Percentiles rank a stretch among this genome's conserved stretches.
Evolutionary conservation across 2,888 invertebrate genomes (phyloP).

Genomic region (Conops quadrifasciatus): DNA sequence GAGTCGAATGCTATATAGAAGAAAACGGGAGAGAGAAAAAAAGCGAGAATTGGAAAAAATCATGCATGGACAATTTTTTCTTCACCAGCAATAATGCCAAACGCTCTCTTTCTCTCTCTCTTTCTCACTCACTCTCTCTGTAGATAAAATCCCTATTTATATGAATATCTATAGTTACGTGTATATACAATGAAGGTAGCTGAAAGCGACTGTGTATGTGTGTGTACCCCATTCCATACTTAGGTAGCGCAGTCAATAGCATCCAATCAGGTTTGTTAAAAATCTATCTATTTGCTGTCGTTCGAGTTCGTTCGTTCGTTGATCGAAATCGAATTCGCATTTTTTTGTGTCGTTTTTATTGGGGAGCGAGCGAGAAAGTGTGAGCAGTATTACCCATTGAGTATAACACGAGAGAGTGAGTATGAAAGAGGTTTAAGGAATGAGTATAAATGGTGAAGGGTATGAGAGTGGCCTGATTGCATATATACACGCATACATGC

Average conservation of each 20-base stretch:
- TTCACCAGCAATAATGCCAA: background rate
- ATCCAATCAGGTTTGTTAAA: slow-evolving; percentile 66
- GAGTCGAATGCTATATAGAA: too few species aligned
- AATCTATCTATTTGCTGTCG: slow-evolving; percentile 59
- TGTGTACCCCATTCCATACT: slow-evolving; percentile 31
- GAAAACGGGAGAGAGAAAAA: too few species aligned
- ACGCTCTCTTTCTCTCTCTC: background rate
- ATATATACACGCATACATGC: too few species aligned
- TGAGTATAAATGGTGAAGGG: background rate
- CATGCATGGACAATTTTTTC: too few species aligned
- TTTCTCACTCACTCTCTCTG: background rate
- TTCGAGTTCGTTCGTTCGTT: slow-evolving; percentile 36
- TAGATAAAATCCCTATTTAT: background rate
- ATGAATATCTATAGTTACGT: background rate
- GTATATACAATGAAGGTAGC: slow-evolving; percentile 1
- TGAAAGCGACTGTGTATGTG: slow-evolving; percentile 29
- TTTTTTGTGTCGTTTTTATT: slow-evolving; percentile 25
- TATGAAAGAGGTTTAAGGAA: background rate
- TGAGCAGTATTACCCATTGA: too few species aligned
- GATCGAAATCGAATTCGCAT: slow-evolving; percentile 35
- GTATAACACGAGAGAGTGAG: slow-evolving; percentile 16
- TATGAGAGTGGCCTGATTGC: slow-evolving; percentile 3
- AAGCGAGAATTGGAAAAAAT: too few species aligned
- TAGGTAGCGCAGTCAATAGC: slow-evolving; percentile 63
- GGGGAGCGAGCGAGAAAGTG: background rate